A percentile compares a stretch with the other conserved stretches of the same genome.
Conservation (phyloP, 2,888 invertebrate genomes). For the Pollenia labialis region DNA sequence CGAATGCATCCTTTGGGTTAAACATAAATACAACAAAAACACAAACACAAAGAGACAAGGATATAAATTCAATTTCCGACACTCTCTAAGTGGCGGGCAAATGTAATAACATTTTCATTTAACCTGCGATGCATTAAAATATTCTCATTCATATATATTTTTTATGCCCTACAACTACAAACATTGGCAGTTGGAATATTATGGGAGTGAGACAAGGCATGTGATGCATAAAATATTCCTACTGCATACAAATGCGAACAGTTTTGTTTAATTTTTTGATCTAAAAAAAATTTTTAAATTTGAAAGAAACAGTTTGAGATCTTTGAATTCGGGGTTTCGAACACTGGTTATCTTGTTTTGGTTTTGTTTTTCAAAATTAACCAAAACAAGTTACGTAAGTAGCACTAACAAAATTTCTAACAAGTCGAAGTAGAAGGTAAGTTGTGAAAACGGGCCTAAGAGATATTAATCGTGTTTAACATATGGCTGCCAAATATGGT, state of each 20-base stretch:
- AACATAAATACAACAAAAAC: constrained; percentile 39
- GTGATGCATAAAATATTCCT: constrained; percentile 7
- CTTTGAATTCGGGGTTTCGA: not conserved
- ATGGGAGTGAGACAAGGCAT: constrained; percentile 16
- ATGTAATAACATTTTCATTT: constrained; percentile 76
- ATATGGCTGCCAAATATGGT: too few species aligned
- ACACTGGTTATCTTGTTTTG: too few species aligned
- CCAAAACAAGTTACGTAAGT: too few species aligned
- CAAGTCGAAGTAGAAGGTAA: too few species aligned
- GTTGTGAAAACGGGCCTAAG: too few species aligned
- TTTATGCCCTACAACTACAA: constrained; percentile 55
- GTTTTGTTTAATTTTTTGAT: not conserved
- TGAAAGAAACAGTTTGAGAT: not conserved
- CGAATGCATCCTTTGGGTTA: constrained; percentile 70
- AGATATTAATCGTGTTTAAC: too few species aligned
- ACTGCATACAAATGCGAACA: not conserved
- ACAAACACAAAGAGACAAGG: constrained; percentile 53
- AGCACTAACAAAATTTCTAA: too few species aligned
- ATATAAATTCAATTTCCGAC: constrained; percentile 76
- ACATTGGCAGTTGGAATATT: constrained; percentile 30
- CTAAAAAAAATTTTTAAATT: not conserved
- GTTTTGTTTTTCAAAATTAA: too few species aligned
- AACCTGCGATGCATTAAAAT: constrained; percentile 73
- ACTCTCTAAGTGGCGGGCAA: constrained; percentile 75
- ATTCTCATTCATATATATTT: constrained; percentile 37